Base-by-base conservation (phyloP, 2,888 invertebrate species). In the Perizoma flavofasciatum region DNA sequence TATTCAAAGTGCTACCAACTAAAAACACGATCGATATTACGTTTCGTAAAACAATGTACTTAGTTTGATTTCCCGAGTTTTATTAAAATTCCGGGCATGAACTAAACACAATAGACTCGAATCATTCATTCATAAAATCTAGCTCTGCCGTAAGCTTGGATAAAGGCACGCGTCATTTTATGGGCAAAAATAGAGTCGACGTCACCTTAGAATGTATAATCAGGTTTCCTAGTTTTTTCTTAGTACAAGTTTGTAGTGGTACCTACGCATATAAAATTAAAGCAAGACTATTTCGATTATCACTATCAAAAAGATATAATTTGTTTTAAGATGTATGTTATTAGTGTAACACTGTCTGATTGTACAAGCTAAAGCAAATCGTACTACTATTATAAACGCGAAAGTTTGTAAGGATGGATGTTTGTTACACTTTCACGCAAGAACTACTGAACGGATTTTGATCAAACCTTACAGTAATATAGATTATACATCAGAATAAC, bases 91-190 rank as follows among this genome's bases (percentile, higher is more conserved):
- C 81, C 62, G 34, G 44, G 5, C 67, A 71, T 70, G 68, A 45
- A 33, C 9, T n/a, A 40, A 59, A 33, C 69, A 83, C 82, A 85
- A 83, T 75, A 68, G 74, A 62, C 3, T 22, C 22, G 22, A 22
- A 22, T 22, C 22, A 22, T 80, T 81, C 85, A 86, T 86, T 86
- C 83, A 86, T 82, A 77, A 79, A 81, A 72, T 76, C 75, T 70
- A 62, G 66, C 64, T 63, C 58, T 73, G 72, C 43, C 66, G 72
- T 71, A 66, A 68, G 54, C 65, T 55, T 58, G 54, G 59, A 50
- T 58, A 66, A 59, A 61, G 62, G 60, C 63, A 53, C 63, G 64
- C 67, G 55, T 55, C 47, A 49, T 49, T 68, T 68, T 71, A 69
- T 66, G 50, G 55, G 51, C 60, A 45, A 59, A 61, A 65, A 67